phyloP scores from a whole-genome alignment of 2,797 vertebrate species.

The Sebastes diploproa region DNA sequence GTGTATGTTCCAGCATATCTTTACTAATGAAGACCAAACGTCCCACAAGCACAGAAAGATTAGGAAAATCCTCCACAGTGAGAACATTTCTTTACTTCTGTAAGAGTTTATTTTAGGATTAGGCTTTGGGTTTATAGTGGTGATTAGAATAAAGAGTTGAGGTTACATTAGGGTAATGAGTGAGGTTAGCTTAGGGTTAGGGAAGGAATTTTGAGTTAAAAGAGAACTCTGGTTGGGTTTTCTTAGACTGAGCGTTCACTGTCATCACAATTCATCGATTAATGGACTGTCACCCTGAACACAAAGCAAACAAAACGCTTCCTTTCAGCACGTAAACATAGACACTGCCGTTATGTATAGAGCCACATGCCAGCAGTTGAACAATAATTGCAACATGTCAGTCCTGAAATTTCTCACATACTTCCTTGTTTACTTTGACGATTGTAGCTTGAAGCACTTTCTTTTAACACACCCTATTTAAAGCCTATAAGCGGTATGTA shows the following conservation, averaged over 20 bases:
- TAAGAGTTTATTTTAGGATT: conserved; percentile 69
- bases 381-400: neutral
- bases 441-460: neutral
- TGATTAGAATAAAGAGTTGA: conserved; percentile 56
- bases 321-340: neutral
- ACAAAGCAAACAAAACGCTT: neutral
- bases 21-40: conserved; percentile 61
- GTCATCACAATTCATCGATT: conserved; percentile 9
- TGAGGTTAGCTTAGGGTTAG: conserved; percentile 44
- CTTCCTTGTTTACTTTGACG: neutral
- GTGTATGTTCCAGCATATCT: conserved; percentile 42
- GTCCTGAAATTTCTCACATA: neutral
- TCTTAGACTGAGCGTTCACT: conserved; percentile 12
- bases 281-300: neutral
- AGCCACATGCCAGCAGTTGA: neutral
- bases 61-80: conserved; percentile 63
- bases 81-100: conserved; percentile 60
- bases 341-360: neutral
- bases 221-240: neutral
- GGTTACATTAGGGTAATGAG: conserved; percentile 65
- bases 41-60: conserved; percentile 62
- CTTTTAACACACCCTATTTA: neutral
- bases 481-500: neutral
- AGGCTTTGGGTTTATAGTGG: conserved; percentile 50
- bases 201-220: conserved; percentile 19